Conservation (phyloP, 2,888 invertebrate genomes). For the Himalopsyche kuldschensis region DNA sequence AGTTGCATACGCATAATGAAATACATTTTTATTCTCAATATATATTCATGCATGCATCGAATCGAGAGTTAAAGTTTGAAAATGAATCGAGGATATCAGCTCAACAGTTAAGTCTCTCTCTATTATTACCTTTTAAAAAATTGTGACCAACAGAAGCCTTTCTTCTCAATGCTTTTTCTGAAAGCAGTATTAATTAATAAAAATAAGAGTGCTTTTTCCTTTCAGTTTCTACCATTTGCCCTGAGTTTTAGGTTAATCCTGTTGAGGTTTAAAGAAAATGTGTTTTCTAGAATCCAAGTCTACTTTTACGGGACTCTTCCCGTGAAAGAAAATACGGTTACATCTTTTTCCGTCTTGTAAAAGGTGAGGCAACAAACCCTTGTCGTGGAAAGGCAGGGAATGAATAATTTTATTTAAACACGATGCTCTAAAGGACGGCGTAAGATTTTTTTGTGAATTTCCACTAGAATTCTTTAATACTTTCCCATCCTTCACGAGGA, state of each 20-base stretch:
- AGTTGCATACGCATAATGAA: no score
- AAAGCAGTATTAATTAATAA: not conserved
- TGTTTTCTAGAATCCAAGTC: not conserved
- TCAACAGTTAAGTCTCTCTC: no score
- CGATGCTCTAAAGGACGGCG: not conserved
- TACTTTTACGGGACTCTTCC: not conserved
- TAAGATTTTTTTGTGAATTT: not conserved
- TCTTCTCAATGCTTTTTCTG: not conserved
- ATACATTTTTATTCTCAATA: no score
- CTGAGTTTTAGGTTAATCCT: not conserved
- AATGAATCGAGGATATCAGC: no score
- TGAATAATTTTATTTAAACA: not conserved
- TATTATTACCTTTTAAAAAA: not conserved
- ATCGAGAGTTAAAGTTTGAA: no score
- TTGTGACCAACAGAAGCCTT: not conserved
- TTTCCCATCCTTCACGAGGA: not conserved
- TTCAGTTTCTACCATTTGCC: not conserved
- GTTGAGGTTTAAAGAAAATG: not conserved
- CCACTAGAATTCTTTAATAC: not conserved
- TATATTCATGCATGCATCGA: no score
- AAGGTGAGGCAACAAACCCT: not conserved
- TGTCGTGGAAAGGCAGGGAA: not conserved
- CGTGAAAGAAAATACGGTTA: not conserved
- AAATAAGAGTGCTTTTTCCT: not conserved
- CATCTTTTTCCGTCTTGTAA: not conserved